Conservation (phyloP, 2,113 vertebrate species). For the Pedetes capensis region DNA sequence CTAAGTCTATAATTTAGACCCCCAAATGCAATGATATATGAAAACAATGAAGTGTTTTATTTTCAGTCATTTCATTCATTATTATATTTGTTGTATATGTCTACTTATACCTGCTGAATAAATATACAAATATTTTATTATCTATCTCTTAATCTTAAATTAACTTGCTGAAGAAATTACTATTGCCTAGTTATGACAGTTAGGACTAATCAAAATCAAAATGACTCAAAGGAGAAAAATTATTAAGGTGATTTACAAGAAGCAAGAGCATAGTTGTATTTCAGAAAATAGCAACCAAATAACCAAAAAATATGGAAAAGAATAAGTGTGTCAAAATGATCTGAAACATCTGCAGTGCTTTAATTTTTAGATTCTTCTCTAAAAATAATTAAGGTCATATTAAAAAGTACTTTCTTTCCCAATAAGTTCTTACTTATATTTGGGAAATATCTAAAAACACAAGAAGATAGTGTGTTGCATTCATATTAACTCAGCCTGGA, state of each 20-base stretch:
- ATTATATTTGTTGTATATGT: neutral
- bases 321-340: neutral
- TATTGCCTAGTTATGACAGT: neutral
- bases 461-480: neutral
- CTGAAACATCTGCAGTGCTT: neutral
- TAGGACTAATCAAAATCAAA: neutral
- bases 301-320: neutral
- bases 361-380: neutral
- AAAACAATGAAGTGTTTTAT: neutral
- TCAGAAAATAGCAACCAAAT: neutral
- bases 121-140: neutral
- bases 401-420: neutral
- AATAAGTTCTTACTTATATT: neutral
- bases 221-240: neutral
- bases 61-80: neutral
- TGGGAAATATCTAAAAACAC: neutral
- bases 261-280: neutral
- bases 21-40: neutral
- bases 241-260: neutral
- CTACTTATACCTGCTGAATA: neutral
- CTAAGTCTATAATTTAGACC: neutral
- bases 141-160: neutral
- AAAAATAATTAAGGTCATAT: neutral
- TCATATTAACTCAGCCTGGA: neutral
- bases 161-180: neutral